phyloP scores from a whole-genome alignment of 1,140 invertebrate species.

The Tetranychus urticae region DNA sequence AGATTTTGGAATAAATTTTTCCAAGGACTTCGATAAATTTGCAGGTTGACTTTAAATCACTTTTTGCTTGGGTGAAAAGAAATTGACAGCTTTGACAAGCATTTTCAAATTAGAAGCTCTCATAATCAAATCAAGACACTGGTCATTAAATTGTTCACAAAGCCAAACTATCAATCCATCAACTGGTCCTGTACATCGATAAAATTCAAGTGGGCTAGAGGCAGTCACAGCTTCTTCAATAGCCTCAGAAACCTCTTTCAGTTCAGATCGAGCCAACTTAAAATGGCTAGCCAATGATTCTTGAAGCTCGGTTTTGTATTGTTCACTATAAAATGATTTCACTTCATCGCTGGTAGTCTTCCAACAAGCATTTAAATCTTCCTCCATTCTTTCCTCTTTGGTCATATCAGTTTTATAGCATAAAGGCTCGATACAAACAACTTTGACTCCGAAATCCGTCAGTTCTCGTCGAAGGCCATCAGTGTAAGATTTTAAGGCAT shows the following conservation, averaged over 20 bases:
- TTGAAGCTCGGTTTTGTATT: not conserved
- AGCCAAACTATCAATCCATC: not conserved
- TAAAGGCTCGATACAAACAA: conserved; percentile 44
- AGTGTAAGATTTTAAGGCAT: conserved; percentile 32
- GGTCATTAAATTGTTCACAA: not conserved
- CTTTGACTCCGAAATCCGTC: conserved; percentile 39
- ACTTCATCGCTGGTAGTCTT: not conserved
- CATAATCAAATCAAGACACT: not conserved
- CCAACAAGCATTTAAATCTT: not conserved
- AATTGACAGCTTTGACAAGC: not conserved
- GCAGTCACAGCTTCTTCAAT: not conserved
- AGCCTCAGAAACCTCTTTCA: not conserved
- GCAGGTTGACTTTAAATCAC: not conserved
- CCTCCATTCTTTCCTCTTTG: not conserved
- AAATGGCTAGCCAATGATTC: not conserved
- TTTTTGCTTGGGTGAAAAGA: not conserved
- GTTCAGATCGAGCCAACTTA: not conserved
- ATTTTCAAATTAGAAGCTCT: not conserved
- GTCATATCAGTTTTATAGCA: conserved; percentile 4
- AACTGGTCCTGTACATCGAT: not conserved
- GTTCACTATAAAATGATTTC: not conserved
- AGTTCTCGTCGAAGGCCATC: conserved; percentile 46
- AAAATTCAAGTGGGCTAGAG: not conserved
- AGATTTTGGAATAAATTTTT: too few species aligned
- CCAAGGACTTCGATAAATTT: too few species aligned